Evolutionary conservation across 2,797 vertebrate genomes (phyloP).

Genomic region (Linurgus olivaceus): DNA sequence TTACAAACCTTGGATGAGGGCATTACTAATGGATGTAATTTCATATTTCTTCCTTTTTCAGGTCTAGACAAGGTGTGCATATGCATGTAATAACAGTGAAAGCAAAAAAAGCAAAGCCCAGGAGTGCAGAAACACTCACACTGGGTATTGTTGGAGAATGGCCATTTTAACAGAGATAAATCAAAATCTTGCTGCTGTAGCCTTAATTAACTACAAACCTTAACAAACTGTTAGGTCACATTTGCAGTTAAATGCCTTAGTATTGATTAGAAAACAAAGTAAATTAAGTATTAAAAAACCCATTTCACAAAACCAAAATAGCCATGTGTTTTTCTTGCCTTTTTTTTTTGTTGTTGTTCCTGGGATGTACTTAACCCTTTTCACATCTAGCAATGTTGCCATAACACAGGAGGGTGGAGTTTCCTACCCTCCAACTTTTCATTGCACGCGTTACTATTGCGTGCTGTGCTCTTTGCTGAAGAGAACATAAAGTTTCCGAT

Average conservation of each 20-base stretch:
- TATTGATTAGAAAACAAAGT: background rate
- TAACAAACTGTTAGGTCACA: background rate
- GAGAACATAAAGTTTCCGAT: background rate
- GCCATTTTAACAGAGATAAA: background rate
- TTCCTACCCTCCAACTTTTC: background rate
- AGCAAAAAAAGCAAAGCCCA: background rate
- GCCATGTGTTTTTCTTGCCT: accelerated
- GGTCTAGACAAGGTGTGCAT: background rate
- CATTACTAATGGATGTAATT: background rate
- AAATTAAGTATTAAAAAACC: background rate
- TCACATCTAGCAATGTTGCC: background rate
- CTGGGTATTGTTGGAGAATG: background rate
- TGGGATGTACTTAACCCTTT: background rate
- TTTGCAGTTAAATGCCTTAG: background rate
- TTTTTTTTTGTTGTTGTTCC: background rate
- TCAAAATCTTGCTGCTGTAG: background rate
- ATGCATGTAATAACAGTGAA: background rate
- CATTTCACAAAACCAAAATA: background rate
- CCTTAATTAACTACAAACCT: background rate
- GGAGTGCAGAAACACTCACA: background rate
- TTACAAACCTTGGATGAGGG: background rate
- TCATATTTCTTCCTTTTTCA: background rate
- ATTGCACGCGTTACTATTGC: background rate
- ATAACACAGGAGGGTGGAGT: background rate
- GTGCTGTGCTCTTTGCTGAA: background rate